Conservation (phyloP, 2,113 vertebrate genomes). For the Dipodomys stephensi region DNA sequence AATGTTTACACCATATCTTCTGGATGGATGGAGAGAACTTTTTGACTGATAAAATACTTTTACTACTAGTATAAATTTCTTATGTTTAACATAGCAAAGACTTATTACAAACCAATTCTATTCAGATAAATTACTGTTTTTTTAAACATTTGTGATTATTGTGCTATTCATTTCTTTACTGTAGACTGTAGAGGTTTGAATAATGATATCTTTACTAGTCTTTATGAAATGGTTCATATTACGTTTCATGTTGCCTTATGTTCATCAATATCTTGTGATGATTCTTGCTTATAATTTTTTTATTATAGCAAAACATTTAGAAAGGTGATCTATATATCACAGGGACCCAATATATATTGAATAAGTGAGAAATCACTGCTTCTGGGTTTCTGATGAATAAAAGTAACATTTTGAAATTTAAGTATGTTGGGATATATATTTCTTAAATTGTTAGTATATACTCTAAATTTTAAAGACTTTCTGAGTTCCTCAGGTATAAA, state of each 20-base stretch:
- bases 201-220: background rate
- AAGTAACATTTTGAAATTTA: background rate
- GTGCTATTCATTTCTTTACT: too few species aligned
- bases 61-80: background rate
- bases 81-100: background rate
- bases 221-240: background rate
- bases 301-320: background rate
- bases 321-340: background rate
- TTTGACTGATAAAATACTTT: background rate
- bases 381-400: background rate
- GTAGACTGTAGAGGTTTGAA: background rate
- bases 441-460: background rate
- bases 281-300: background rate
- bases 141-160: background rate
- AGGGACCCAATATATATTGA: background rate
- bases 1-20: background rate
- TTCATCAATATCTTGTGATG: background rate
- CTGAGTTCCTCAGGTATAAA: background rate
- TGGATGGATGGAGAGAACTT: background rate
- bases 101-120: background rate
- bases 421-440: background rate
- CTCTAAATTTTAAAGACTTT: background rate
- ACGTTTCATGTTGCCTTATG: background rate
- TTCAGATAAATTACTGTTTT: background rate
- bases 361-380: too few species aligned